Percentiles rank a stretch among this genome's conserved stretches.
Evolutionary conservation across 1,140 invertebrate genomes (phyloP).

Genomic region (Thaumetopoea pityocampa): DNA sequence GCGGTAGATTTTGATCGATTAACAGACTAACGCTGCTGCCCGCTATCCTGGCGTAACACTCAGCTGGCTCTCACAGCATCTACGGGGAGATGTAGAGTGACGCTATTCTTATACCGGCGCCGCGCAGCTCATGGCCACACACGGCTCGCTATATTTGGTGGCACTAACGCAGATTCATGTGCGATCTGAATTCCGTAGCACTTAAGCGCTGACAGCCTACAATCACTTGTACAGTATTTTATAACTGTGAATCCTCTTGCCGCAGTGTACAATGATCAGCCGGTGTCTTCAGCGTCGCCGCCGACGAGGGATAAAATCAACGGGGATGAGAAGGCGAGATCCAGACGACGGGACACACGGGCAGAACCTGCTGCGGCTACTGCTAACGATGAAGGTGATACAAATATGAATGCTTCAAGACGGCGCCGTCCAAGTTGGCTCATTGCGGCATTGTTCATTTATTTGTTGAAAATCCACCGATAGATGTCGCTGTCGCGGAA

Average conservation of each 20-base stretch:
- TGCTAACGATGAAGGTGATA: conserved; percentile 43
- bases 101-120: no score
- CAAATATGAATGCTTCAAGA: background rate
- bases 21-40: no score
- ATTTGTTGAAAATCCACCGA: no score
- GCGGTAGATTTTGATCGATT: no score
- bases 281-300: conserved; percentile 83
- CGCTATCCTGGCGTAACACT: no score
- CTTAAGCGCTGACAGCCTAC: background rate
- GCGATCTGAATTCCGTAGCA: background rate
- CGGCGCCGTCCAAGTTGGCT: background rate
- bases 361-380: conserved; percentile 81
- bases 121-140: background rate
- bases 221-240: background rate
- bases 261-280: conserved; percentile 79
- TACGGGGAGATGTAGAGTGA: no score
- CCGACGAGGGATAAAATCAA: conserved; percentile 84
- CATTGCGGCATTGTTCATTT: background rate
- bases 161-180: no score
- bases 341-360: conserved; percentile 66
- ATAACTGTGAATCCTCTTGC: conserved; percentile 18
- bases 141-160: no score
- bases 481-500: no score
- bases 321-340: conserved; percentile 82
- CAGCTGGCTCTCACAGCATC: no score